Evolutionary conservation across 2,888 invertebrate genomes (phyloP).

Genomic region (Orthonevra nobilis): DNA sequence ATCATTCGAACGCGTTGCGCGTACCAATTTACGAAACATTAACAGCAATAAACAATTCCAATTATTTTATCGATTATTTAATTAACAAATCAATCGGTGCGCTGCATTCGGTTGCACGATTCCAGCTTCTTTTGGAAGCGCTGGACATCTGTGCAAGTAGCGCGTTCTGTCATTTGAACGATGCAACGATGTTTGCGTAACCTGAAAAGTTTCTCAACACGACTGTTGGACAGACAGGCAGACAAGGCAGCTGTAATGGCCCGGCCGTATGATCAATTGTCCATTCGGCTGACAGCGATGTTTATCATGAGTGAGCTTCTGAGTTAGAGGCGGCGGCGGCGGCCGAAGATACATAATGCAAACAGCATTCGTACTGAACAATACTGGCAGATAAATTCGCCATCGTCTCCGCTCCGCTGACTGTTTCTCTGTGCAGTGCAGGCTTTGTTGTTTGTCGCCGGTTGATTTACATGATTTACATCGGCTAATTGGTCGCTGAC

Average conservation of each 20-base stretch:
- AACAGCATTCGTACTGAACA: constrained; percentile 9
- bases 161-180: constrained; percentile 39
- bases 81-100: constrained; percentile 54
- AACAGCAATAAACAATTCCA: constrained; percentile 57
- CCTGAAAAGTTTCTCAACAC: constrained; percentile 54
- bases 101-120: background rate
- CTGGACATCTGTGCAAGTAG: background rate
- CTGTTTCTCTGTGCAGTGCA: constrained; percentile 6
- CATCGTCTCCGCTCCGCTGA: background rate
- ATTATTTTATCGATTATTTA: constrained; percentile 64
- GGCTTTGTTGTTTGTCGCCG: constrained; percentile 47
- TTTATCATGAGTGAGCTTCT: constrained; percentile 23
- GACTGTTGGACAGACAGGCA: background rate
- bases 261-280: constrained; percentile 22
- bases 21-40: constrained; percentile 49
- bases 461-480: constrained; percentile 70
- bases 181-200: constrained; percentile 63
- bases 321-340: background rate
- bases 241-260: constrained; percentile 2
- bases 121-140: background rate
- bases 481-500: constrained; percentile 69
- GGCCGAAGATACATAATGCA: constrained; percentile 12
- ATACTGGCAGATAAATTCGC: constrained; percentile 34
- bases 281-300: constrained; percentile 29
- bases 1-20: constrained; percentile 13